A percentile compares a stretch with the other conserved stretches of the same genome.
Conservation (phyloP, 2,797 vertebrate species). For the Rhynchonycteris naso region DNA sequence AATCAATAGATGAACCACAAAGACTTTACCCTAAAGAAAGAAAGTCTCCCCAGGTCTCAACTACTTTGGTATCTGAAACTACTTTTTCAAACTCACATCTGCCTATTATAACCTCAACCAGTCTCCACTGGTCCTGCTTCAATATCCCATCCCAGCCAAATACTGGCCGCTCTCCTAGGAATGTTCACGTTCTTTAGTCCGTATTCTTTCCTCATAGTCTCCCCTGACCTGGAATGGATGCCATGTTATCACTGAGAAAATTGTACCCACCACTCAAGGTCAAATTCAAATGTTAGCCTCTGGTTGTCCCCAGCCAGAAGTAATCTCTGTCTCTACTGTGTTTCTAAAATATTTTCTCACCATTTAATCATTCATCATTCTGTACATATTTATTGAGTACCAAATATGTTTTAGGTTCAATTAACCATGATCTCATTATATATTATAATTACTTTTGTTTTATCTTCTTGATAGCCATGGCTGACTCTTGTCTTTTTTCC, state of each 20-base stretch:
- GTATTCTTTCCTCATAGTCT: neutral
- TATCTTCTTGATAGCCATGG: neutral
- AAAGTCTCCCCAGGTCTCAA: neutral
- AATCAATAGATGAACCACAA: neutral
- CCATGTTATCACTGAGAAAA: neutral
- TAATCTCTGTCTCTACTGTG: neutral
- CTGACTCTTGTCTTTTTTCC: neutral
- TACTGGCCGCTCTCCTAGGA: neutral
- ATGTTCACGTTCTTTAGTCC: neutral
- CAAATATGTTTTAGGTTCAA: neutral
- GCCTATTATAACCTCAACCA: neutral
- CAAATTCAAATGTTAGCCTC: neutral
- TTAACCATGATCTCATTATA: neutral
- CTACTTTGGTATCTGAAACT: neutral
- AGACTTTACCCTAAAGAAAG: neutral
- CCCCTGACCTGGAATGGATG: neutral
- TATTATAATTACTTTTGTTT: neutral
- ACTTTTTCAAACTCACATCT: neutral
- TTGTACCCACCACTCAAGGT: neutral
- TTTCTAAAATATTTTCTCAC: constrained; percentile 21
- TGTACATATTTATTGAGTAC: constrained; percentile 9
- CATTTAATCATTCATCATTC: neutral
- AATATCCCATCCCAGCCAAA: neutral
- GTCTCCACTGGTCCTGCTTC: neutral
- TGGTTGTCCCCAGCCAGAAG: neutral